phyloP scores from a whole-genome alignment of 2,888 invertebrate genomes.

The Drosophila incognita region DNA sequence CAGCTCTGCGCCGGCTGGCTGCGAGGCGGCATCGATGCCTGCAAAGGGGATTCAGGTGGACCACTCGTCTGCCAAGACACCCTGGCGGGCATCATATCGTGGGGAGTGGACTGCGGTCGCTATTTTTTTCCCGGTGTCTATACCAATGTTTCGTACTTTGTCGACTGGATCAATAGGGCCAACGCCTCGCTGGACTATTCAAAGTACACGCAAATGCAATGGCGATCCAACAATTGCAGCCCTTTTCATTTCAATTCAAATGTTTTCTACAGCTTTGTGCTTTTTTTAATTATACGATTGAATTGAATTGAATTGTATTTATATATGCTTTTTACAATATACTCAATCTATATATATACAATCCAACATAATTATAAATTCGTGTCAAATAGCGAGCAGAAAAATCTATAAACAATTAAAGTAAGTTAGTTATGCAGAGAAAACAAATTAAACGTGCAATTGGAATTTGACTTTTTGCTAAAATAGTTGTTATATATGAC shows the following conservation, averaged over 20 bases:
- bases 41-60: slow-evolving; percentile 48
- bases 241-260: neutral
- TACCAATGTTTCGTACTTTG: slow-evolving; percentile 37
- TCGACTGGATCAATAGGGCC: slow-evolving; percentile 27
- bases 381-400: neutral
- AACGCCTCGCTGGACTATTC: slow-evolving; percentile 37
- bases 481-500: neutral
- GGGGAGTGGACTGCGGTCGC: slow-evolving; percentile 49
- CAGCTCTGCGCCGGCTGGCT: slow-evolving; percentile 65
- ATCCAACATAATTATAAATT: neutral
- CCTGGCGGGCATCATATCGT: slow-evolving; percentile 41
- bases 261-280: neutral
- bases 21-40: slow-evolving; percentile 60
- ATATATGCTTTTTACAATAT: neutral
- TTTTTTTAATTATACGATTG: neutral
- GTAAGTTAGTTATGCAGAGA: neutral
- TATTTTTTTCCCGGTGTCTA: slow-evolving; percentile 49
- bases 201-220: neutral
- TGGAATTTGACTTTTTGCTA: neutral
- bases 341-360: neutral
- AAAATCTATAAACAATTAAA: neutral
- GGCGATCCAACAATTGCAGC: neutral
- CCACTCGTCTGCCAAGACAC: slow-evolving; percentile 35
- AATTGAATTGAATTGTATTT: neutral
- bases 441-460: neutral